phyloP scores from a whole-genome alignment of 2,797 vertebrate genomes.

The Falco concolor region DNA sequence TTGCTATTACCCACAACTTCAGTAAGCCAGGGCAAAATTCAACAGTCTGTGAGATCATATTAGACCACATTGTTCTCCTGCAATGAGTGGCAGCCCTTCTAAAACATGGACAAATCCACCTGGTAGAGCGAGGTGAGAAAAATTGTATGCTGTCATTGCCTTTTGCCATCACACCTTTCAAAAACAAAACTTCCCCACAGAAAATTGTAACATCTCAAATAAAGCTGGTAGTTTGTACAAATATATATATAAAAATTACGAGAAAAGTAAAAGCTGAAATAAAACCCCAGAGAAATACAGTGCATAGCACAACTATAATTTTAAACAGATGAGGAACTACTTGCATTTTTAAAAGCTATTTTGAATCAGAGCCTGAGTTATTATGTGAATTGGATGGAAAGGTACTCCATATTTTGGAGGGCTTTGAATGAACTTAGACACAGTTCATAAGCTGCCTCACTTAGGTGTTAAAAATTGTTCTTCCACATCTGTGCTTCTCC shows the following conservation, averaged over 20 bases:
- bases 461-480: slow-evolving; percentile 52
- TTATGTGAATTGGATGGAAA: slow-evolving; percentile 36
- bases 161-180: background rate
- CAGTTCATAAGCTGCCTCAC: slow-evolving; percentile 39
- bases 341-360: slow-evolving; percentile 8
- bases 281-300: background rate
- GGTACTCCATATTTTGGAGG: background rate
- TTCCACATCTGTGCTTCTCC: slow-evolving; percentile 41
- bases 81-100: background rate
- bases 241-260: background rate
- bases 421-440: slow-evolving; percentile 1
- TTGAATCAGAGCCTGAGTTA: slow-evolving; percentile 18
- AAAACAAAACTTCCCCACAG: background rate
- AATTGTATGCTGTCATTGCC: background rate
- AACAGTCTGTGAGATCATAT: background rate
- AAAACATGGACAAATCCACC: background rate
- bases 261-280: background rate
- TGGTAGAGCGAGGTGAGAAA: background rate
- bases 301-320: background rate
- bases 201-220: background rate
- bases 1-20: background rate
- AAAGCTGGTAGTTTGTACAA: background rate
- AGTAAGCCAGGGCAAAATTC: background rate
- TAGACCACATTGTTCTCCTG: background rate
- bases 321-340: slow-evolving; percentile 19